These are phyloP conservation scores for Sicus ferrugineus DNA, from an alignment of 2,888 invertebrate species.

Conservation along the genomic window DNA sequence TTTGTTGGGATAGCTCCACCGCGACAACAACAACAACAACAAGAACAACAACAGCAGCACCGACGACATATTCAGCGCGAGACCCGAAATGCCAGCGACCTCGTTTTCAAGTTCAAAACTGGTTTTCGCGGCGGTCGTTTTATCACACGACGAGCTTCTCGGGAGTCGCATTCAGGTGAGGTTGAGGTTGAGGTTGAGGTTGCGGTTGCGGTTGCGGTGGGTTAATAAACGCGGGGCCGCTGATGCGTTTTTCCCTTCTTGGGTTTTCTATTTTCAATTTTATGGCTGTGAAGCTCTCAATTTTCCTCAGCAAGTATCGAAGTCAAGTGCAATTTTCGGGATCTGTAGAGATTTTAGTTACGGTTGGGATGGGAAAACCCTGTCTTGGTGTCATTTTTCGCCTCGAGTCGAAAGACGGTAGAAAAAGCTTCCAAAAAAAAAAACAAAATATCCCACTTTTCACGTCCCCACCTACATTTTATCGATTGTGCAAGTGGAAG, in stretches of 20 bases:
- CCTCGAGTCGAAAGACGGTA: too few species aligned
- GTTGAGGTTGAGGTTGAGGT: conserved; percentile 28
- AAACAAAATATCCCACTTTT: not conserved
- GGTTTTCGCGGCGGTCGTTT: not conserved
- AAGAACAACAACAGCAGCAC: not conserved
- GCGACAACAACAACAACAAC: too few species aligned
- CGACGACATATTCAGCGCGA: not conserved
- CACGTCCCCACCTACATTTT: conserved; percentile 5
- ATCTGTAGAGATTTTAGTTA: too few species aligned
- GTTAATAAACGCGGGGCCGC: too few species aligned
- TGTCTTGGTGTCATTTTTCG: too few species aligned
- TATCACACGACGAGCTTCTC: not conserved
- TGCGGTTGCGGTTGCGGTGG: too few species aligned
- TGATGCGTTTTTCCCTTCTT: too few species aligned
- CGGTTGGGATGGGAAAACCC: too few species aligned
- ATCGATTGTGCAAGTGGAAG: conserved; percentile 15
- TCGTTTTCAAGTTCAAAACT: not conserved
- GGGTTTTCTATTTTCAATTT: too few species aligned
- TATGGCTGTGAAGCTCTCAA: too few species aligned
- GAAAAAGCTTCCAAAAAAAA: not conserved
- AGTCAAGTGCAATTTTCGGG: too few species aligned
- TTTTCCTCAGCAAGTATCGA: too few species aligned
- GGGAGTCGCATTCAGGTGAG: not conserved
- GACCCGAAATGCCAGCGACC: not conserved
- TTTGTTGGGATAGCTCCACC: conserved; percentile 28